Evolutionary conservation across 2,113 vertebrate genomes (phyloP).

Genomic region (Silurus asotus): DNA sequence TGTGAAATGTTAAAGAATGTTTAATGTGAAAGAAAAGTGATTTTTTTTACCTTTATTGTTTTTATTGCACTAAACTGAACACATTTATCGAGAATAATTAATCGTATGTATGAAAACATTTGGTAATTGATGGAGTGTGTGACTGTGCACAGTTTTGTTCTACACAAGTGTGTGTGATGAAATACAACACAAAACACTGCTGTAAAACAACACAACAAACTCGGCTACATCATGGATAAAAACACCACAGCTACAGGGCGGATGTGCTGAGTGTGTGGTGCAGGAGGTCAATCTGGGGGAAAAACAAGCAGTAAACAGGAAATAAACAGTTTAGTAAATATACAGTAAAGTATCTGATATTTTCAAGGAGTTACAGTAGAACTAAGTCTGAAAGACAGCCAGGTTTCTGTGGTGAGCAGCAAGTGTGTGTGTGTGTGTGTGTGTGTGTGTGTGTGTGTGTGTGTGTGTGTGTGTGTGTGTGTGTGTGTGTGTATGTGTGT

Average conservation of each 20-base stretch:
- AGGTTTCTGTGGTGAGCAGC: neutral
- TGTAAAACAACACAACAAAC: too few relatives aligned
- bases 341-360: neutral
- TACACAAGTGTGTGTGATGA: neutral
- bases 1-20: too few relatives aligned
- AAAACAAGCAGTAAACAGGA: neutral
- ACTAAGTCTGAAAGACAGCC: slow-evolving; percentile 26
- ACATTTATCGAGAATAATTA: neutral
- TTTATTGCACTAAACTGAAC: neutral
- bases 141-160: neutral
- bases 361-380: neutral
- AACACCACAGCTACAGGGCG: neutral
- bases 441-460: slow-evolving; percentile 26
- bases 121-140: neutral
- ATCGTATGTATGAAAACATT: neutral
- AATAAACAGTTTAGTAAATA: neutral
- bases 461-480: neutral
- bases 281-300: neutral
- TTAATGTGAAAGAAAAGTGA: neutral
- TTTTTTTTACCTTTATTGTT: neutral
- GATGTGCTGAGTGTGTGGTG: neutral
- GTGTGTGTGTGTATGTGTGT: too few relatives aligned
- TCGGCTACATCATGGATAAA: neutral
- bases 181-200: neutral
- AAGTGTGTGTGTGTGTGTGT: slow-evolving; percentile 40